phyloP scores from a whole-genome alignment of 2,113 vertebrate genomes.

The Tachuris rubrigastra region DNA sequence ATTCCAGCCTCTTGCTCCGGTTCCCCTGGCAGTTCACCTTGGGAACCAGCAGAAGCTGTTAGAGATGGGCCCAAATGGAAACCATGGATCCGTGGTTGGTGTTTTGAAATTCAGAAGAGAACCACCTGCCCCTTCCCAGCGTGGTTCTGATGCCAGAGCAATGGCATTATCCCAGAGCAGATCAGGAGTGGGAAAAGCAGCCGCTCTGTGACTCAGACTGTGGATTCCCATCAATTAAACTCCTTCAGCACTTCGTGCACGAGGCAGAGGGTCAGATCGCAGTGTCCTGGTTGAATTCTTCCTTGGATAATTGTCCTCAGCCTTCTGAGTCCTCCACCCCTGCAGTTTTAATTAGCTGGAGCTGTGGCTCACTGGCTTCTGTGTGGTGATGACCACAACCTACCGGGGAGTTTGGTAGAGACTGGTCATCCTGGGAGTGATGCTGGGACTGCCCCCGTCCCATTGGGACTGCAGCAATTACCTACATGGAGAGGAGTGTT shows the following conservation, averaged over 20 bases:
- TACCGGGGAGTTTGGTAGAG: background rate
- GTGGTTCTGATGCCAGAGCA: background rate
- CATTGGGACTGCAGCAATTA: background rate
- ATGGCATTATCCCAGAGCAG: background rate
- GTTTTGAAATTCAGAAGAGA: background rate
- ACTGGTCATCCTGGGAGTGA: background rate
- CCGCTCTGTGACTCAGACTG: background rate
- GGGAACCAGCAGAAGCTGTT: background rate
- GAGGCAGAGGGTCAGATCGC: background rate
- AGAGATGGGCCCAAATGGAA: background rate
- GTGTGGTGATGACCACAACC: background rate
- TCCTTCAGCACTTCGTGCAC: background rate
- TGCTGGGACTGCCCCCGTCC: background rate
- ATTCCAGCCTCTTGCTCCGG: background rate
- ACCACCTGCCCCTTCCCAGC: background rate
- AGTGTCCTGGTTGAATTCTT: background rate
- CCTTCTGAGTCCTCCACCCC: background rate
- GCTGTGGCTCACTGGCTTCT: background rate
- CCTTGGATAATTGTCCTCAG: background rate
- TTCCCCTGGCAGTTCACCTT: background rate
- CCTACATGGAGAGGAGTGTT: background rate
- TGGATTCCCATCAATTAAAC: background rate
- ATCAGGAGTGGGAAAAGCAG: background rate
- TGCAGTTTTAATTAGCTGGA: background rate
- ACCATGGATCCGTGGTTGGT: accelerated